These are phyloP conservation scores for Plemyria rubiginata DNA, from an alignment of 2,888 invertebrate genomes.

Conservation along the genomic window DNA sequence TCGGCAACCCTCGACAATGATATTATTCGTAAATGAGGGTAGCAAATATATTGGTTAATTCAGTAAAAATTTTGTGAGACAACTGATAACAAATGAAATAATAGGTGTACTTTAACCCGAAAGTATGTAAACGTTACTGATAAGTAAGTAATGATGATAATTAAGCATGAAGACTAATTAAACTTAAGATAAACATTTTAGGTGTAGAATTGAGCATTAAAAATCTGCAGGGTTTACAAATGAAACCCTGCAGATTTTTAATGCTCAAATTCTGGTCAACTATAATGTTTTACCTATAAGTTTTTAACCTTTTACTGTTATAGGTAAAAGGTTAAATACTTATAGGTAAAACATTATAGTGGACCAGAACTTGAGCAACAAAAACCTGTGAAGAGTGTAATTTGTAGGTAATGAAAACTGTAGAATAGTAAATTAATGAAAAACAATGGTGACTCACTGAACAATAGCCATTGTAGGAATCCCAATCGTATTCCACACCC, in stretches of 20 bases:
- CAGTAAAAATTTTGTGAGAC: background rate
- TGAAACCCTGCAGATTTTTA: background rate
- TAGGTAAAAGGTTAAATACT: constrained; percentile 22
- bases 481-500: constrained; percentile 82
- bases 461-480: constrained; percentile 77
- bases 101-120: constrained; percentile 2
- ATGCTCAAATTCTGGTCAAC: constrained; percentile 18
- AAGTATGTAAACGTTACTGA: background rate
- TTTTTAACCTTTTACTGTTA: constrained; percentile 22
- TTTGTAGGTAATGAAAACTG: constrained; percentile 6
- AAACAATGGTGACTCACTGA: constrained; percentile 66
- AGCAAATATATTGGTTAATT: constrained; percentile 13
- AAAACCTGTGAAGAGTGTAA: background rate
- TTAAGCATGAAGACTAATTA: background rate
- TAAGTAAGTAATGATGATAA: background rate
- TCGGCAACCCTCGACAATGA: background rate
- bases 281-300: constrained; percentile 10
- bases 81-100: constrained; percentile 1
- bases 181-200: background rate
- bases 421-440: constrained; percentile 24
- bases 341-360: constrained; percentile 12
- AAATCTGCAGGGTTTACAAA: constrained; percentile 47
- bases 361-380: constrained; percentile 18
- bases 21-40: constrained; percentile 24
- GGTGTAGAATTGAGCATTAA: too few relatives aligned